Conservation (phyloP, 2,797 vertebrate genomes). For the Saxicola maurus region DNA sequence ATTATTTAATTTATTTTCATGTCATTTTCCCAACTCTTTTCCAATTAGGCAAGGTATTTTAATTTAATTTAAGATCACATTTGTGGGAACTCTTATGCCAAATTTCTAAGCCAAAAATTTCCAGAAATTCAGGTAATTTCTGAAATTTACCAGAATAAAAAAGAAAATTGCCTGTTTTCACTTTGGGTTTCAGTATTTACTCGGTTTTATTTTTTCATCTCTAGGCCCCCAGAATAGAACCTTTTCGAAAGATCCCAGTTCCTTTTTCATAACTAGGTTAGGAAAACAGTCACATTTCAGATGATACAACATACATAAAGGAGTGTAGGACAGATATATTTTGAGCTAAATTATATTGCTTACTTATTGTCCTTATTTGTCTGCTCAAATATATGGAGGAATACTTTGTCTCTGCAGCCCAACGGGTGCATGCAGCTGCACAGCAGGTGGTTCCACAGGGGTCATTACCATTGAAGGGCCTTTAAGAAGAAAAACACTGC, state of each 20-base stretch:
- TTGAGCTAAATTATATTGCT: not conserved
- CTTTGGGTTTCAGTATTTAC: not conserved
- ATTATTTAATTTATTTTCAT: not conserved
- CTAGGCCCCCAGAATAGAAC: not conserved
- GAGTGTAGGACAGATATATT: not conserved
- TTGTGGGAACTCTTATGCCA: not conserved
- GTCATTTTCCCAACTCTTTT: not conserved
- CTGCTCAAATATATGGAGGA: not conserved
- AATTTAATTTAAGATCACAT: not conserved
- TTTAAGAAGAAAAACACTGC: constrained; percentile 86
- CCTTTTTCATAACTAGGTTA: not conserved
- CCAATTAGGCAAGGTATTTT: not conserved
- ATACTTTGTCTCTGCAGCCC: constrained; percentile 64
- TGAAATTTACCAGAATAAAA: not conserved
- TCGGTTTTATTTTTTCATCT: not conserved
- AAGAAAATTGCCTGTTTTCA: not conserved
- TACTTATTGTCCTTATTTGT: not conserved
- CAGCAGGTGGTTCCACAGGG: constrained; percentile 76
- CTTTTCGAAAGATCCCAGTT: not conserved
- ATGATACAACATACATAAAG: not conserved
- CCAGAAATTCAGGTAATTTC: not conserved
- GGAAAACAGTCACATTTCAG: not conserved
- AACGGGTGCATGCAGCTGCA: constrained; percentile 79
- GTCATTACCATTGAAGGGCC: constrained; percentile 88
- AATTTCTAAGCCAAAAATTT: not conserved